A percentile compares a stretch with the other conserved stretches of the same genome.
Evolutionary conservation across 2,888 invertebrate genomes (phyloP).

Genomic region (Chelonus formosanus): DNA sequence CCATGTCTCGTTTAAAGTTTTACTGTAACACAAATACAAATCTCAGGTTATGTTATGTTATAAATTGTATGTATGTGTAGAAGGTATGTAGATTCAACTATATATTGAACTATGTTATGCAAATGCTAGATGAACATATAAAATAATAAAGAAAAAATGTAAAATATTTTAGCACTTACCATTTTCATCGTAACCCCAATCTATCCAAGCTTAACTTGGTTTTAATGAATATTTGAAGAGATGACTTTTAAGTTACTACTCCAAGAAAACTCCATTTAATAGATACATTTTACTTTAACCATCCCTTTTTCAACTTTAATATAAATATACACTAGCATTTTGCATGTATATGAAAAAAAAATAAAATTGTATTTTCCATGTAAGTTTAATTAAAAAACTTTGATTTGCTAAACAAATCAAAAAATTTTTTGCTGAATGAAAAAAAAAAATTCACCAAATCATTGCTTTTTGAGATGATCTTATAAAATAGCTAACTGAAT

Average conservation of each 20-base stretch:
- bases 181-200: background rate
- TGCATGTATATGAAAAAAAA: no score
- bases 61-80: constrained; percentile 13
- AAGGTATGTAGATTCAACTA: no score
- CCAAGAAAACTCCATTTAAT: constrained; percentile 17
- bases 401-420: no score
- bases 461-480: no score
- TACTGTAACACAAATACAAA: constrained; percentile 29
- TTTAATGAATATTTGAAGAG: constrained; percentile 33
- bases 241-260: constrained; percentile 25
- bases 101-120: no score
- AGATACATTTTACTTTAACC: constrained; percentile 27
- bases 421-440: no score
- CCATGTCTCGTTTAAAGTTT: constrained; percentile 18
- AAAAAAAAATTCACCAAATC: no score
- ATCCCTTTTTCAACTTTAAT: constrained; percentile 19
- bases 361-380: no score
- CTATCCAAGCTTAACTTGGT: constrained; percentile 22
- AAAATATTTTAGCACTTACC: constrained; percentile 25
- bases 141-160: constrained; percentile 1
- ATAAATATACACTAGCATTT: no score
- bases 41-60: constrained; percentile 16
- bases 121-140: constrained; percentile 2
- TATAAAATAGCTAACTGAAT: no score
- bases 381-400: no score